Evolutionary conservation across 1,140 invertebrate species (phyloP).

Genomic region (Leptopilina boulardi): DNA sequence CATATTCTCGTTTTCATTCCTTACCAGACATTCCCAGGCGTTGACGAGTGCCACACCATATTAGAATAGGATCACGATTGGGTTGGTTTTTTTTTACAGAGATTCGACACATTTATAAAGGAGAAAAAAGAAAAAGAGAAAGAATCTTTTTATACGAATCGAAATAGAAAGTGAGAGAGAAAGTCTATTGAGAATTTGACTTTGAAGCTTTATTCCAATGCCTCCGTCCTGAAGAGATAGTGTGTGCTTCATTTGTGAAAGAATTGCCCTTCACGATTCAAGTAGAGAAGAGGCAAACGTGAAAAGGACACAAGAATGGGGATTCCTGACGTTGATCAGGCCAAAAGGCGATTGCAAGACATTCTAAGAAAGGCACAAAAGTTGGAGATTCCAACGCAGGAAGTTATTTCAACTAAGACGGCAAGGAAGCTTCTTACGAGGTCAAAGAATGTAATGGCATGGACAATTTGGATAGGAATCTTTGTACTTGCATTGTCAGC

Average conservation of each 20-base stretch:
- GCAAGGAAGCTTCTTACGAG: slow-evolving; percentile 64
- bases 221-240: slow-evolving; percentile 23
- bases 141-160: too few species aligned
- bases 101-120: background rate
- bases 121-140: too few species aligned
- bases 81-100: background rate
- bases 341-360: slow-evolving; percentile 61
- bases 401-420: slow-evolving; percentile 63
- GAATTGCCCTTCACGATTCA: background rate
- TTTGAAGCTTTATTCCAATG: slow-evolving; percentile 10
- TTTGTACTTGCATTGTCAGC: slow-evolving; percentile 62
- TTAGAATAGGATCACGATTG: background rate
- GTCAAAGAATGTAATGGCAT: slow-evolving; percentile 60
- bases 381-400: slow-evolving; percentile 62
- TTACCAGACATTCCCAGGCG: slow-evolving; percentile 19
- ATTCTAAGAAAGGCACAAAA: slow-evolving; percentile 65
- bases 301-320: slow-evolving; percentile 49
- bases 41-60: background rate
- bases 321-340: slow-evolving; percentile 63
- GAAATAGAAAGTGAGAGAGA: too few species aligned
- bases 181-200: background rate
- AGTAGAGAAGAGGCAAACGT: background rate
- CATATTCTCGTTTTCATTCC: slow-evolving; percentile 26
- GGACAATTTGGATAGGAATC: slow-evolving; percentile 61
- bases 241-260: slow-evolving; percentile 5